Percentiles rank a stretch among this genome's conserved stretches.
These are phyloP conservation scores for Ormyrus labotus DNA, from an alignment of 2,888 invertebrate species.

Conservation along the genomic window DNA sequence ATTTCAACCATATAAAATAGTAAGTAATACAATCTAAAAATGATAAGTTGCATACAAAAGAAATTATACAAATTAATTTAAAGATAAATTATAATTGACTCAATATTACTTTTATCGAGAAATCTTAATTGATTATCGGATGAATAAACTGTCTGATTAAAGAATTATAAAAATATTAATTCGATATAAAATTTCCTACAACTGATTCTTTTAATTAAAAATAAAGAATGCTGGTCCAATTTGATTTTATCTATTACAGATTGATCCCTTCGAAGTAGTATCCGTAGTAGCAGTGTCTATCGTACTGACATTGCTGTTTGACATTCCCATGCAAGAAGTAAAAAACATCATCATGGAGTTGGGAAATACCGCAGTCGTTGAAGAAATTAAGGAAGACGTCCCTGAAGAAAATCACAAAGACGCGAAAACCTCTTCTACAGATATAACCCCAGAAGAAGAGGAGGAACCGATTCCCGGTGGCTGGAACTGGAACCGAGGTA, in stretches of 20 bases:
- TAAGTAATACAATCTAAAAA: constrained; percentile 71
- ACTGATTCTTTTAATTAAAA: too few species aligned
- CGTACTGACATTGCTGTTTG: constrained; percentile 80
- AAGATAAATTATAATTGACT: too few species aligned
- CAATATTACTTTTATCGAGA: too few species aligned
- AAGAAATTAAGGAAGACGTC: constrained; percentile 12
- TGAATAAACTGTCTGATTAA: too few species aligned
- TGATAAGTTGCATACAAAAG: too few species aligned
- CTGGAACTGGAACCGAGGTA: constrained; percentile 54
- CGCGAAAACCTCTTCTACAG: background rate
- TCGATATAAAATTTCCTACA: too few species aligned
- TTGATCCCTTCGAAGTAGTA: constrained; percentile 79
- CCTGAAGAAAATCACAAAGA: constrained; percentile 27
- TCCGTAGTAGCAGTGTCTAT: constrained; percentile 78
- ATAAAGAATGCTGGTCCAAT: too few species aligned
- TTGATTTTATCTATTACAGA: constrained; percentile 72
- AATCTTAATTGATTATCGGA: too few species aligned
- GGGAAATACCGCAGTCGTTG: constrained; percentile 57
- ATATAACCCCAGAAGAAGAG: constrained; percentile 17
- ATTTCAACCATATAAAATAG: constrained; percentile 79
- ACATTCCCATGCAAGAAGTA: constrained; percentile 82
- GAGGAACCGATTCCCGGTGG: constrained; percentile 25
- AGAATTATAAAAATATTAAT: background rate
- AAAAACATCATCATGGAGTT: constrained; percentile 74
- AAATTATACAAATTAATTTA: too few species aligned